Evolutionary conservation across 1,140 invertebrate genomes (phyloP).

Genomic region (Lepidurus couesii): DNA sequence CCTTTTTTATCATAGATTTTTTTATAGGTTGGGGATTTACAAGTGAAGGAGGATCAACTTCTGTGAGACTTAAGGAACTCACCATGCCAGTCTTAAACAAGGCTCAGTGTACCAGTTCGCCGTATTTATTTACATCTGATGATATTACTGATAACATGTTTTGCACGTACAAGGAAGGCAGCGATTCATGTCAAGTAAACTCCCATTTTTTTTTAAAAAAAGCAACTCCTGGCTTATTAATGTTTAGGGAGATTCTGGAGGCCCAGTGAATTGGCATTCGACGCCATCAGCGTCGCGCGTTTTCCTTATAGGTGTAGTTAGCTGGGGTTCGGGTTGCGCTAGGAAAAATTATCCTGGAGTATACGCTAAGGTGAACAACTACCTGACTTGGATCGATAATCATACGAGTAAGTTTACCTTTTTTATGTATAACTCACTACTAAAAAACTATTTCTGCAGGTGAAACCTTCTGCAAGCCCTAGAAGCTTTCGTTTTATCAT

Average conservation of each 20-base stretch:
- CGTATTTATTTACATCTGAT: background rate
- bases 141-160: slow-evolving; percentile 28
- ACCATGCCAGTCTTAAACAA: slow-evolving; percentile 24
- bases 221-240: slow-evolving; percentile 35
- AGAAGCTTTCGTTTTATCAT: no score
- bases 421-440: background rate
- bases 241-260: slow-evolving; percentile 25
- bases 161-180: slow-evolving; percentile 28
- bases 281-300: background rate
- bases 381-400: slow-evolving; percentile 63
- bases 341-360: slow-evolving; percentile 78
- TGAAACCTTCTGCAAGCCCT: background rate
- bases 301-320: slow-evolving; percentile 68
- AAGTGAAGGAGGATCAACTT: slow-evolving; percentile 7
- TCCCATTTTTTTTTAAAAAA: background rate
- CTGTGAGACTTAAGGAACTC: slow-evolving; percentile 13
- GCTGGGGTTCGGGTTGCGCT: slow-evolving; percentile 83
- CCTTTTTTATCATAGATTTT: background rate
- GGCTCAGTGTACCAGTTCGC: background rate
- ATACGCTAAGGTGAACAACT: slow-evolving; percentile 63
- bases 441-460: background rate
- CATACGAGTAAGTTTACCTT: background rate
- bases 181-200: slow-evolving; percentile 25
- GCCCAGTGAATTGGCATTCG: slow-evolving; percentile 25
- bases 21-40: slow-evolving; percentile 29